phyloP scores from a whole-genome alignment of 2,113 vertebrate genomes.

The Felis chaus region DNA sequence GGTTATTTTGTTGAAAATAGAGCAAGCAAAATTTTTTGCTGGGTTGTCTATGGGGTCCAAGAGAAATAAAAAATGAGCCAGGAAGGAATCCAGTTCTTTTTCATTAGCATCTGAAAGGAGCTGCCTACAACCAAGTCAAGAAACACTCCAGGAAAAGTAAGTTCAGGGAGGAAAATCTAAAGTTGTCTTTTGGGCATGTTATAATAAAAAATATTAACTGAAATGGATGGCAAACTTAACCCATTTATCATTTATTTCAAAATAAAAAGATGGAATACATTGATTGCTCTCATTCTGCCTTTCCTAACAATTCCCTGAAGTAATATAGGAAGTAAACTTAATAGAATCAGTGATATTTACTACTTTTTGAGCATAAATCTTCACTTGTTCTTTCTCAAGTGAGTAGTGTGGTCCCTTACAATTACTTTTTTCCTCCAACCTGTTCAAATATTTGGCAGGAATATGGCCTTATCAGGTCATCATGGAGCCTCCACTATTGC shows the following conservation, averaged over 20 bases:
- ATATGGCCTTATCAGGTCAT: slow-evolving; percentile 66
- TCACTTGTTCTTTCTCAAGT: slow-evolving; percentile 45
- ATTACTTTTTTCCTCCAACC: slow-evolving; percentile 36
- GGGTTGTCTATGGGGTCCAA: not conserved
- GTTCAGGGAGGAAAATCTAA: not conserved
- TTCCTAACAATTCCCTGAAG: slow-evolving; percentile 10
- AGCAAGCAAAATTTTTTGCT: not conserved
- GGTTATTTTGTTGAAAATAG: not conserved
- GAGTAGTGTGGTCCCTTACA: slow-evolving; percentile 15
- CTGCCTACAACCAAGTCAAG: not conserved
- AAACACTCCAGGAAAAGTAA: not conserved
- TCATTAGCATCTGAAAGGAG: not conserved
- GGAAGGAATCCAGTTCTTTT: not conserved
- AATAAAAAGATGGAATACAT: slow-evolving; percentile 17
- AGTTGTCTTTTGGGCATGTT: not conserved
- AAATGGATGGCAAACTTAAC: not conserved
- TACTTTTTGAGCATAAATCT: slow-evolving; percentile 59
- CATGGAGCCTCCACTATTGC: not conserved
- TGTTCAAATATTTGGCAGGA: slow-evolving; percentile 68
- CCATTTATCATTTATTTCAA: slow-evolving; percentile 42
- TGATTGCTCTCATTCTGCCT: slow-evolving; percentile 42
- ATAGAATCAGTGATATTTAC: slow-evolving; percentile 61
- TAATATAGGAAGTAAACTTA: slow-evolving; percentile 23
- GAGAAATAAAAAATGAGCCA: not conserved
- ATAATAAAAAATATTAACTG: slow-evolving; percentile 28